These are phyloP conservation scores for Siphamia tubifer DNA, from an alignment of 2,113 vertebrate genomes.

Conservation along the genomic window DNA sequence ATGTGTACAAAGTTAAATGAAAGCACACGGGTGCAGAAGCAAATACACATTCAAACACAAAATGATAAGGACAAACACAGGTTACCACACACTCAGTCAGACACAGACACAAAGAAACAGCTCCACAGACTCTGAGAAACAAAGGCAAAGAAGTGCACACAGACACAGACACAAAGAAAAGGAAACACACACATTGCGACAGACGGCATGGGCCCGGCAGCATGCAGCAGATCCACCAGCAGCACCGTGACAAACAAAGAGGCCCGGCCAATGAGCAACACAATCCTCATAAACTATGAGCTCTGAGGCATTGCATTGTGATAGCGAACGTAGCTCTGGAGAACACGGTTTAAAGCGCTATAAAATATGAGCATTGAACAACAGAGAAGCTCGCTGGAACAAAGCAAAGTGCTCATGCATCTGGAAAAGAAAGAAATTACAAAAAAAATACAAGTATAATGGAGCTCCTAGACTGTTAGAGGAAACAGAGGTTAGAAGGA, in stretches of 20 bases:
- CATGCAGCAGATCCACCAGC: slow-evolving; percentile 25
- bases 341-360: slow-evolving; percentile 9
- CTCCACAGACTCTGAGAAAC: slow-evolving; percentile 13
- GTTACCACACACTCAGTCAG: slow-evolving; percentile 5
- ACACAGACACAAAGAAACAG: slow-evolving; percentile 53
- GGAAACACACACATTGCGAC: slow-evolving; percentile 18
- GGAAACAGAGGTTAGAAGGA: neutral
- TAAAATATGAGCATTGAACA: slow-evolving; percentile 8
- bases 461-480: neutral
- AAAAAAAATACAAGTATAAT: neutral
- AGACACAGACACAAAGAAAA: slow-evolving; percentile 38
- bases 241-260: slow-evolving; percentile 8
- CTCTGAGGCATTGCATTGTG: slow-evolving; percentile 10
- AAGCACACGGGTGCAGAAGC: neutral
- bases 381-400: slow-evolving; percentile 20
- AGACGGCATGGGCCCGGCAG: slow-evolving; percentile 43
- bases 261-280: slow-evolving; percentile 1
- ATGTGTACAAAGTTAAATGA: neutral
- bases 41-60: slow-evolving; percentile 20
- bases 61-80: slow-evolving; percentile 26
- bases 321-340: slow-evolving; percentile 8
- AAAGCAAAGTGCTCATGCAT: slow-evolving; percentile 10
- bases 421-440: slow-evolving; percentile 9
- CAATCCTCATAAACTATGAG: neutral
- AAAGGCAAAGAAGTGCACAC: slow-evolving; percentile 11